Evolutionary conservation across 2,113 vertebrate species (phyloP).

Genomic region (Protobothrops mucrosquamatus): DNA sequence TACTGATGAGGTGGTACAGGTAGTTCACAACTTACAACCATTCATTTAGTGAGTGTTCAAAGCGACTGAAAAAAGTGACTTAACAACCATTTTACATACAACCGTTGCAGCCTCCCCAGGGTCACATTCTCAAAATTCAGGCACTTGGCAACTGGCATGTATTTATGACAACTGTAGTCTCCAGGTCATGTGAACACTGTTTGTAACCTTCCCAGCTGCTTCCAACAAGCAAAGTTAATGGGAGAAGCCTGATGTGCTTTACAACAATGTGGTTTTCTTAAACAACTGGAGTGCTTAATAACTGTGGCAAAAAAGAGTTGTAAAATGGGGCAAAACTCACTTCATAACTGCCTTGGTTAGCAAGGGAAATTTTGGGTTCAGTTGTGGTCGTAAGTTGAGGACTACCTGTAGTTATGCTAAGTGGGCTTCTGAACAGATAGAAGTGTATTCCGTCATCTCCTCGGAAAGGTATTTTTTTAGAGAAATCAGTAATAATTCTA

Average conservation of each 20-base stretch:
- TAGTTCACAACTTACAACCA: background rate
- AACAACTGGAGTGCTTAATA: background rate
- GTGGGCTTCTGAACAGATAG: background rate
- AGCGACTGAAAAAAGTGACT: background rate
- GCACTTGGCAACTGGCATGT: background rate
- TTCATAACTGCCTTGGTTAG: background rate
- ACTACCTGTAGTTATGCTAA: background rate
- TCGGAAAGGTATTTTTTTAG: constrained; percentile 25
- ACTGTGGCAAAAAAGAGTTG: background rate
- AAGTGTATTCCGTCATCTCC: constrained; percentile 22
- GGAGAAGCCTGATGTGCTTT: background rate
- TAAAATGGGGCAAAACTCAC: background rate
- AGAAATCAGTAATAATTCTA: constrained; percentile 18
- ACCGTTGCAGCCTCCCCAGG: background rate
- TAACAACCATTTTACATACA: background rate
- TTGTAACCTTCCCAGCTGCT: background rate
- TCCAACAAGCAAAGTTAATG: background rate
- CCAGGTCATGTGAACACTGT: background rate
- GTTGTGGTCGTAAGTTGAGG: background rate
- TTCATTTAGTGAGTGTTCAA: background rate
- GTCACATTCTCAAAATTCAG: background rate
- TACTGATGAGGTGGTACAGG: constrained; percentile 12
- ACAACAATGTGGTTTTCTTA: background rate
- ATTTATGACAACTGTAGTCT: background rate
- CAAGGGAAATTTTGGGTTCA: background rate